These are phyloP conservation scores for Penaeus japonicus DNA, from an alignment of 1,140 invertebrate genomes.

Conservation along the genomic window DNA sequence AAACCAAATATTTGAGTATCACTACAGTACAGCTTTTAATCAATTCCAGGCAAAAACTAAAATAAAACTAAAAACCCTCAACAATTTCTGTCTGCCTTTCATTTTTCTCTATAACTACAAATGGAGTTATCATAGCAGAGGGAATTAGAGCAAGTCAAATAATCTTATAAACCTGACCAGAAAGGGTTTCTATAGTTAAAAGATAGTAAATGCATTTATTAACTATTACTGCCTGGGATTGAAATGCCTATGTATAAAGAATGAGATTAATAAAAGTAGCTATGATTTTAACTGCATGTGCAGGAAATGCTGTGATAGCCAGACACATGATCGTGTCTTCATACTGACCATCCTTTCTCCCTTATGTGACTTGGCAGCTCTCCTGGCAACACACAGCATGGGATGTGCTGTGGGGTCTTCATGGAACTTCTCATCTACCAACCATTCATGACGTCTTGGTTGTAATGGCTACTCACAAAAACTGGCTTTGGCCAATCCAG, in stretches of 20 bases:
- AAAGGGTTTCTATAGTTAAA: background rate
- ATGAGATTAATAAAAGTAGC: constrained; percentile 19
- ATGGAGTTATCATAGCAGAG: background rate
- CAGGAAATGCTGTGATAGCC: constrained; percentile 29
- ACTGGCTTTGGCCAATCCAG: constrained; percentile 33
- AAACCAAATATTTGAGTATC: constrained; percentile 58
- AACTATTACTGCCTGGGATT: background rate
- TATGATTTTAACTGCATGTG: constrained; percentile 16
- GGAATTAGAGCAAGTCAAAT: background rate
- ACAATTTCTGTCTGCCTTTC: background rate
- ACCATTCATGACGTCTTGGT: constrained; percentile 18
- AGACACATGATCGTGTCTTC: constrained; percentile 26
- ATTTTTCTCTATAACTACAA: background rate
- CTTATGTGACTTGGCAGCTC: constrained; percentile 28
- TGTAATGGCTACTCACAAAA: constrained; percentile 13
- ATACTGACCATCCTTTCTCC: constrained; percentile 51
- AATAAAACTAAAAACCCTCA: background rate
- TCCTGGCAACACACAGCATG: constrained; percentile 31
- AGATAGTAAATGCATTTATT: background rate
- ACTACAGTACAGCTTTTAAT: background rate
- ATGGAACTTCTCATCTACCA: constrained; percentile 34
- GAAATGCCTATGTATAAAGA: constrained; percentile 22
- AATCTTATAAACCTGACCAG: constrained; percentile 27
- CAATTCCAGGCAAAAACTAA: constrained; percentile 29
- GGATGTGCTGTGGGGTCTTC: constrained; percentile 36